Conservation (phyloP, 2,888 invertebrate genomes). For the Scaptomyza parva region DNA sequence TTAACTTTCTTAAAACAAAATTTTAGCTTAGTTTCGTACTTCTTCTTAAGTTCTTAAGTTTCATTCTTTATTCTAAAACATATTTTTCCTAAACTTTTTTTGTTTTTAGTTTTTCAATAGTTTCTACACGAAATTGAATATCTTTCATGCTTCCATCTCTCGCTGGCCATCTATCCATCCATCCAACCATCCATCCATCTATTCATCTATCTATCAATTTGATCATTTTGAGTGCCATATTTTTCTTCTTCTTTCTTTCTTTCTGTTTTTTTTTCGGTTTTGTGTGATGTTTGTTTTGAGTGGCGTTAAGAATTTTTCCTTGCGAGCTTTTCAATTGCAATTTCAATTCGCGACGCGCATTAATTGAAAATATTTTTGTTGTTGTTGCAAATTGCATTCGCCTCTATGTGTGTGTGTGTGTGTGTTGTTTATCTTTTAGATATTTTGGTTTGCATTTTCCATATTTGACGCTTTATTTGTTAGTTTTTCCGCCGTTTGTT, state of each 20-base stretch:
- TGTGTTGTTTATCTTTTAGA: conserved; percentile 30
- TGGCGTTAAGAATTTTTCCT: conserved; percentile 61
- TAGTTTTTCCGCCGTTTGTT: conserved; percentile 19
- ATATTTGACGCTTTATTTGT: conserved; percentile 57
- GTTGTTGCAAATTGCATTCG: conserved; percentile 20
- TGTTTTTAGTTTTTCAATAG: too few relatives aligned
- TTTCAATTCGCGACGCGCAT: conserved; percentile 45
- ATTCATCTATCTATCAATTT: not conserved
- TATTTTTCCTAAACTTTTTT: too few relatives aligned
- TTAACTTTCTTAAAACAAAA: too few relatives aligned
- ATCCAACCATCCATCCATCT: too few relatives aligned
- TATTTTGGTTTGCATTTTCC: conserved; percentile 13
- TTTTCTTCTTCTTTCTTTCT: too few relatives aligned
- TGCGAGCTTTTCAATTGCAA: conserved; percentile 55
- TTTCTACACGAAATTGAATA: too few relatives aligned
- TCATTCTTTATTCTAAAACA: too few relatives aligned
- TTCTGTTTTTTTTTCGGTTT: conserved; percentile 39
- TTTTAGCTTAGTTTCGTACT: too few relatives aligned
- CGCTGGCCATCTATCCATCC: too few relatives aligned
- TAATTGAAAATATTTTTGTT: conserved; percentile 51
- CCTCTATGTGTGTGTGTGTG: conserved; percentile 3
- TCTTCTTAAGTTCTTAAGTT: too few relatives aligned
- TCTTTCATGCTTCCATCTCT: too few relatives aligned
- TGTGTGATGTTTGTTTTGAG: conserved; percentile 58
- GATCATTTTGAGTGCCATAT: not conserved